phyloP scores from a whole-genome alignment of 2,113 vertebrate species.

The Chamaea fasciata region DNA sequence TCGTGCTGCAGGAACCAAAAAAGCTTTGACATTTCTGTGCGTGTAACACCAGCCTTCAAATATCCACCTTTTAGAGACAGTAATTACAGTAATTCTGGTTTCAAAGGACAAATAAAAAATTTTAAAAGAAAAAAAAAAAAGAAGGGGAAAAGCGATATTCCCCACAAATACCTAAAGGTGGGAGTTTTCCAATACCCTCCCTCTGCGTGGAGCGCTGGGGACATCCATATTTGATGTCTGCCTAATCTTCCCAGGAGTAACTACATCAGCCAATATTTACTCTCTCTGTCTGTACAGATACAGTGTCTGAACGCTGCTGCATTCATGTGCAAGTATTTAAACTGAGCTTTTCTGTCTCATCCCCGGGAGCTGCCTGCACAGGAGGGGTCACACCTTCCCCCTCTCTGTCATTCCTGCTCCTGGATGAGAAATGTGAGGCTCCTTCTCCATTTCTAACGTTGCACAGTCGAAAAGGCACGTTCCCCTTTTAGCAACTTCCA shows the following conservation, averaged over 20 bases:
- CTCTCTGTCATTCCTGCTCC: neutral
- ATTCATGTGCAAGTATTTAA: neutral
- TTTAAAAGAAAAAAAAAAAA: neutral
- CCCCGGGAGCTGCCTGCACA: neutral
- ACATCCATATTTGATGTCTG: constrained; percentile 10
- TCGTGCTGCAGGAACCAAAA: neutral
- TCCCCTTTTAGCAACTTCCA: constrained; percentile 61
- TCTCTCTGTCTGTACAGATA: neutral
- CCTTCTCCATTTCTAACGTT: neutral
- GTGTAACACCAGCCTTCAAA: neutral
- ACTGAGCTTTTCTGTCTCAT: neutral
- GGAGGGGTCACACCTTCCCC: neutral
- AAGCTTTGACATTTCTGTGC: neutral
- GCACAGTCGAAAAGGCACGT: neutral
- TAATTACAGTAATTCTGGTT: neutral
- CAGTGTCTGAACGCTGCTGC: neutral
- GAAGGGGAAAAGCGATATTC: neutral
- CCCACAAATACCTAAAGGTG: neutral
- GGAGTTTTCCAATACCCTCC: neutral
- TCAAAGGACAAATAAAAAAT: neutral
- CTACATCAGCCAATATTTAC: constrained; percentile 32
- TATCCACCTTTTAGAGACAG: neutral
- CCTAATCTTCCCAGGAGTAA: constrained; percentile 13
- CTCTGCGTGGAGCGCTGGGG: fast-evolving
- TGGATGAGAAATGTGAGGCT: constrained; percentile 5